These are phyloP conservation scores for Heteronetta atricapilla DNA, from an alignment of 2,113 vertebrate species.

Conservation along the genomic window DNA sequence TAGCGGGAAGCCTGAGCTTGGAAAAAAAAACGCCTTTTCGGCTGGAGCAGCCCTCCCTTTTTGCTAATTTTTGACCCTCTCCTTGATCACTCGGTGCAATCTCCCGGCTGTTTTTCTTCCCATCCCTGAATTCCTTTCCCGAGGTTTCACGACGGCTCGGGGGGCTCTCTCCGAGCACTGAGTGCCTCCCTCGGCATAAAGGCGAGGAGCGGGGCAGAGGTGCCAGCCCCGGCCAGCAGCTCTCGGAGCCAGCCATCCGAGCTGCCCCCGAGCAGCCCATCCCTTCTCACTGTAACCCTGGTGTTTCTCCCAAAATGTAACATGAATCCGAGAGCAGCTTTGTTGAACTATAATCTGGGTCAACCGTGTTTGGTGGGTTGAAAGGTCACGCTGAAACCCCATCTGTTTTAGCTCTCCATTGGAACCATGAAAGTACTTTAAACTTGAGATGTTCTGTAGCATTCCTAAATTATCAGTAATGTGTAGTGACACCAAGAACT, in stretches of 20 bases:
- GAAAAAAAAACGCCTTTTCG: background rate
- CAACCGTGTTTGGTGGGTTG: slow-evolving; percentile 58
- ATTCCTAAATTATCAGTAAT: slow-evolving; percentile 64
- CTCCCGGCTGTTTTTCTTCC: background rate
- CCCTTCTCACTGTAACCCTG: slow-evolving; percentile 2
- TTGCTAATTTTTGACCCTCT: background rate
- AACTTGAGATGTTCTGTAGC: slow-evolving; percentile 66
- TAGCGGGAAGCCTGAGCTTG: background rate
- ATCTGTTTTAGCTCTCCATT: slow-evolving; percentile 69
- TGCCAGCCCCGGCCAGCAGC: background rate
- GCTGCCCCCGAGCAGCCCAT: background rate
- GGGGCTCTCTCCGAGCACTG: background rate
- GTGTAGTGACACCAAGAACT: slow-evolving; percentile 72
- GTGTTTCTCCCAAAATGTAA: slow-evolving; percentile 36
- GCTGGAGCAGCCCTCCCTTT: fast-evolving
- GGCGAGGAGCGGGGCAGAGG: background rate
- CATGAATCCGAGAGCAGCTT: slow-evolving; percentile 43
- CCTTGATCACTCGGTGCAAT: background rate
- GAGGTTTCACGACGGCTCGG: background rate
- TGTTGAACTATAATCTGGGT: slow-evolving; percentile 59
- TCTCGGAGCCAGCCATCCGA: background rate
- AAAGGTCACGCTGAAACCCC: slow-evolving; percentile 61
- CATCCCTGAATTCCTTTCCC: background rate
- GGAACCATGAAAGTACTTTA: slow-evolving; percentile 65
- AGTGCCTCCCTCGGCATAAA: background rate